phyloP scores from a whole-genome alignment of 2,797 vertebrate genomes.

The Champsocephalus esox region DNA sequence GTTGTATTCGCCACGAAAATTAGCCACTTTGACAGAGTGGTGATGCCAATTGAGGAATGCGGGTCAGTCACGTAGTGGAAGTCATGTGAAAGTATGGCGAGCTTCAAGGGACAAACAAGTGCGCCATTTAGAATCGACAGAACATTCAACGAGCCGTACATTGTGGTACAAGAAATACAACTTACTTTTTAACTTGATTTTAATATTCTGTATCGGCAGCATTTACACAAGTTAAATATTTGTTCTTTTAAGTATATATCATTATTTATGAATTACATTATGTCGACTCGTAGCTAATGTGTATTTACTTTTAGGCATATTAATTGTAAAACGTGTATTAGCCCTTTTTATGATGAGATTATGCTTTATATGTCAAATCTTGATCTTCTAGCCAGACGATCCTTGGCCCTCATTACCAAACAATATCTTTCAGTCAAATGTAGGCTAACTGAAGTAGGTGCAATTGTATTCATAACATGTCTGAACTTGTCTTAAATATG shows the following conservation, averaged over 20 bases:
- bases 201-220: too few species aligned
- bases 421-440: too few species aligned
- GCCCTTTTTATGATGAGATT: background rate
- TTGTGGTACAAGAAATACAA: background rate
- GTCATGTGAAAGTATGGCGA: constrained; percentile 85
- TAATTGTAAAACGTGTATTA: too few species aligned
- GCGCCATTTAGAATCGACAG: background rate
- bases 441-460: too few species aligned
- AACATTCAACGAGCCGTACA: background rate
- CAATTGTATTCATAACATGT: too few species aligned
- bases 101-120: constrained; percentile 65
- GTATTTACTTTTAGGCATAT: too few species aligned
- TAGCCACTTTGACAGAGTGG: background rate
- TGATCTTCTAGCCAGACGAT: background rate
- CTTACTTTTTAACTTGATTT: background rate
- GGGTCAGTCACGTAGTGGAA: constrained; percentile 66
- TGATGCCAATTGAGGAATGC: constrained; percentile 73
- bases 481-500: too few species aligned
- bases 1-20: background rate
- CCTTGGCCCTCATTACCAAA: too few species aligned
- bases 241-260: too few species aligned
- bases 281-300: too few species aligned
- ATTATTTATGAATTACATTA: too few species aligned
- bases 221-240: too few species aligned
- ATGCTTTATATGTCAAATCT: background rate